phyloP scores from a whole-genome alignment of 37 sponge, comb jelly and placozoan species.

The Agelas oroides region DNA sequence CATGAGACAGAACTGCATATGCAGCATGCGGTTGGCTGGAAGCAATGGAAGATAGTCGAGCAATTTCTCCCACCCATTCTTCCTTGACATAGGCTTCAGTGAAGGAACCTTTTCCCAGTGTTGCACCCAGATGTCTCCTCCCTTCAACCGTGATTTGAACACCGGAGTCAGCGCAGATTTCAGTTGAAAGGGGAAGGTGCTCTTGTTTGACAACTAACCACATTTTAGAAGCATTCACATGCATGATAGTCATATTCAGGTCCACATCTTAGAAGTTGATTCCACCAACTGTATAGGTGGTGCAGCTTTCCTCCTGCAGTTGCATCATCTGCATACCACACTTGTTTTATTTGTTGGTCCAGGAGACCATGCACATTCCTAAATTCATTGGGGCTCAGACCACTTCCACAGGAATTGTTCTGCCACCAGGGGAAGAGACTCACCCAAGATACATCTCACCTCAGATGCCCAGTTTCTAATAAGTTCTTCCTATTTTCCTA shows the following conservation, averaged over 20 bases:
- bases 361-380: too few species aligned
- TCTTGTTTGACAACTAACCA: not conserved
- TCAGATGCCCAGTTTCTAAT: too few species aligned
- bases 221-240: not conserved
- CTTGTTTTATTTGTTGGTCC: too few species aligned
- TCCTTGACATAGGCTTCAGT: not conserved
- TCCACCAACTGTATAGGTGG: too few species aligned
- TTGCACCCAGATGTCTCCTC: constrained; percentile 41
- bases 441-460: too few species aligned
- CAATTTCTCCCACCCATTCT: constrained; percentile 20
- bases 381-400: too few species aligned
- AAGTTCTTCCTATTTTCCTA: too few species aligned
- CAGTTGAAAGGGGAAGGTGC: not conserved
- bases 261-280: too few species aligned
- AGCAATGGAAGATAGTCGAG: constrained; percentile 29
- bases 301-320: too few species aligned
- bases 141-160: constrained; percentile 48
- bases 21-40: constrained; percentile 52
- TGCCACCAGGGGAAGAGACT: too few species aligned
- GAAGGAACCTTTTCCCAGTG: constrained; percentile 12
- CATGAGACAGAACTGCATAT: constrained; percentile 37
- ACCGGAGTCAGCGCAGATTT: constrained; percentile 5
- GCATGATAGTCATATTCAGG: not conserved
- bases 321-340: too few species aligned
- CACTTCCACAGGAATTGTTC: too few species aligned